These are phyloP conservation scores for Lepus timidus DNA, from an alignment of 2,113 vertebrate genomes.

Conservation along the genomic window DNA sequence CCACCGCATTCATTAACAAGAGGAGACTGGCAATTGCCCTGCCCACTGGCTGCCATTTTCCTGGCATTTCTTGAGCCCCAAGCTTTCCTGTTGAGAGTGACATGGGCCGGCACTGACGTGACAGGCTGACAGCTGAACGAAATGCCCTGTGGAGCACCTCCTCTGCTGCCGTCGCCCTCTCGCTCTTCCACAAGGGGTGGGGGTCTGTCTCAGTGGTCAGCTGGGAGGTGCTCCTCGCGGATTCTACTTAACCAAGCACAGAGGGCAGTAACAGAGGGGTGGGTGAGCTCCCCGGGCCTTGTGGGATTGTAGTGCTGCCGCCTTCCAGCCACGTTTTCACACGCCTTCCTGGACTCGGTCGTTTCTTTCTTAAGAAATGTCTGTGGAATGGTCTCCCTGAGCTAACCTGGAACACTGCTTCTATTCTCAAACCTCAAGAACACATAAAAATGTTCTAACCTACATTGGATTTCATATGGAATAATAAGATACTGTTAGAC, in stretches of 20 bases:
- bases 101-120: slow-evolving; percentile 9
- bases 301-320: accelerated
- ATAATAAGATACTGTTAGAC: neutral
- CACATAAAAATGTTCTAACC: neutral
- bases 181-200: accelerated
- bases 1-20: slow-evolving; percentile 69
- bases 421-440: neutral
- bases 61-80: slow-evolving; percentile 56
- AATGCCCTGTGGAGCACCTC: neutral
- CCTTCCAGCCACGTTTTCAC: neutral
- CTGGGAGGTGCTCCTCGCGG: neutral
- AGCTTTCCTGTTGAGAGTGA: slow-evolving; percentile 42
- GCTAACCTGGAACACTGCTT: neutral
- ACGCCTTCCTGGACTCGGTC: no score
- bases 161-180: neutral
- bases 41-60: slow-evolving; percentile 68
- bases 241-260: accelerated
- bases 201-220: neutral
- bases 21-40: neutral
- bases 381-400: neutral
- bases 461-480: neutral
- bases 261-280: accelerated
- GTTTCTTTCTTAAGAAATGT: neutral
- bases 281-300: neutral
- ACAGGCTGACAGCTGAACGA: slow-evolving; percentile 27